Percentiles rank a stretch among this genome's conserved stretches.
Conservation (phyloP, 2,888 invertebrate genomes). For the Petrolisthes manimaculis region DNA sequence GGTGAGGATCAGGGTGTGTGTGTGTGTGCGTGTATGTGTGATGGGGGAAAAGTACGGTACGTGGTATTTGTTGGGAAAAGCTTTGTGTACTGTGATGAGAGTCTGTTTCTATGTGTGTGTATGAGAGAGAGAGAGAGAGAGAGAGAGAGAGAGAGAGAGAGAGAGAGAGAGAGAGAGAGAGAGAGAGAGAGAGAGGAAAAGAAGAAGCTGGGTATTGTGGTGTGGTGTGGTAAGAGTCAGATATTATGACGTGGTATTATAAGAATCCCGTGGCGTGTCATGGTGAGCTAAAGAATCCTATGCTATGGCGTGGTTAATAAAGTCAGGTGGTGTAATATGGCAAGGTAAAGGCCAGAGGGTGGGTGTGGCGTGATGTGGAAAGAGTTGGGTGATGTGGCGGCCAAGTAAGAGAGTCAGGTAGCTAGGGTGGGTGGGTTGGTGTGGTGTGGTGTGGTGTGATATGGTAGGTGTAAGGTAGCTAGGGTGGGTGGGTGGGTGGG, state of each 20-base stretch:
- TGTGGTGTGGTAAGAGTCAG: constrained; percentile 17
- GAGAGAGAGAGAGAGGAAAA: constrained; percentile 10
- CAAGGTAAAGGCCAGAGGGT: neutral
- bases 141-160: constrained; percentile 15
- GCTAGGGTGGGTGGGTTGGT: no score
- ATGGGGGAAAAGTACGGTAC: no score
- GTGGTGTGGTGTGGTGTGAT: no score
- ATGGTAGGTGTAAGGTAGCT: no score
- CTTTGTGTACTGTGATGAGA: no score
- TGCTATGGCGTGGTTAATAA: no score
- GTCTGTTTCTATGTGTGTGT: neutral
- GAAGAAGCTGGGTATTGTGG: neutral
- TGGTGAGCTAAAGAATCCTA: neutral
- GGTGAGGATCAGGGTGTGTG: no score
- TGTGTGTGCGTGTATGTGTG: neutral
- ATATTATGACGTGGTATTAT: constrained; percentile 14
- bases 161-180: constrained; percentile 26
- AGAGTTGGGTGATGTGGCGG: no score
- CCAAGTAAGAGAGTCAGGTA: no score
- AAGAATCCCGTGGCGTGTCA: constrained; percentile 9
- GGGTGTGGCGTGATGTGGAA: neutral
- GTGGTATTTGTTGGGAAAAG: no score
- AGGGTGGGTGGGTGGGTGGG: neutral
- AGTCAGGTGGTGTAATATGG: no score
- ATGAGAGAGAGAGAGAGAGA: constrained; percentile 6